Base-by-base conservation (phyloP, 1,140 invertebrate species). In the Vanessa atalanta region DNA sequence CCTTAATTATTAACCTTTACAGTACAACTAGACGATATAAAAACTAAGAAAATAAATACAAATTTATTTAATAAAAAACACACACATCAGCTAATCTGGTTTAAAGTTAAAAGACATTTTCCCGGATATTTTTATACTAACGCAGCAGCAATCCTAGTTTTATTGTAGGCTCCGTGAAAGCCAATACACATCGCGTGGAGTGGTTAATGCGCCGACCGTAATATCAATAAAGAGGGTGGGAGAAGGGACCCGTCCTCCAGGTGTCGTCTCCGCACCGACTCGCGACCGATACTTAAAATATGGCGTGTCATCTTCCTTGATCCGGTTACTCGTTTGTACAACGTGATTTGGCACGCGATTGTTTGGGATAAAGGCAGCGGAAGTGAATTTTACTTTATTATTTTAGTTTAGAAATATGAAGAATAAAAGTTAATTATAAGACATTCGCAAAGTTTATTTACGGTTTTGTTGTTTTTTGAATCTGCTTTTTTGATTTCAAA, bases 191-290 rank as follows among this genome's bases (percentile, higher is more conserved):
- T 83, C 85, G 79, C 78, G 79, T 84, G 77, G 82, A 90, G 88
- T 90, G 87, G 80, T 89, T 91, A 89, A 88, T 89, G 89, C 84
- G 84, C 83, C 86, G 80, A 85, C 87, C 82, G 85, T 89, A 89
- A 89, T 89, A 89, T 89, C 88, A 90, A 88, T 89, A 91, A 89
- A 91, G 87, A 86, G 83, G 81, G 86, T 75, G 83, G 78, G 79
- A 79, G 75, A 76, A 73, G 81, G 78, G 81, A 71, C 70, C 79
- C 86, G 80, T 75, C 76, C 79, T 78, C 76, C 78, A 82, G 82
- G 86, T 88, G 85, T 88, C 84, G 80, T 79, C 79, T 85, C 78
- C 82, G 80, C 80, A 81, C 85, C 82, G 84, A 85, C 83, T 88
- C 86, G 83, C 81, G 79, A 82, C 76, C 80, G 81, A 88, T 89